Evolutionary conservation across 2,113 vertebrate genomes (phyloP).

Genomic region (Chloropsis cyanopogon): DNA sequence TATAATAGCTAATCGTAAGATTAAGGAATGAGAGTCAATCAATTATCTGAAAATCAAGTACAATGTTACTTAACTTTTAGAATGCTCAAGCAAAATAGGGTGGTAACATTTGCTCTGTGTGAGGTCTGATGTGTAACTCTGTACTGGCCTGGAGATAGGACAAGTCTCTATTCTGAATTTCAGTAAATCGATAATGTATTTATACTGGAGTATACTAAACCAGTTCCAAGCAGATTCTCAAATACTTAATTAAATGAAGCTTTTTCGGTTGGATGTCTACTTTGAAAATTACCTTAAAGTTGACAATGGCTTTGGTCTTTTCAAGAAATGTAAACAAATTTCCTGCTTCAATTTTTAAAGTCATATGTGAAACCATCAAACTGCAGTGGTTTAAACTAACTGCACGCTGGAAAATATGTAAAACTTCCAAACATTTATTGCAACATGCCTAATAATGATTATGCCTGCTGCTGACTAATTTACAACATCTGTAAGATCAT

Average conservation of each 20-base stretch:
- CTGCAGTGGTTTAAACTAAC: conserved; percentile 66
- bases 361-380: conserved; percentile 61
- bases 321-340: conserved; percentile 68
- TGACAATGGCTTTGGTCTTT: conserved; percentile 62
- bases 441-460: conserved; percentile 69
- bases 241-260: conserved; percentile 48
- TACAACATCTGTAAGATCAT: conserved; percentile 75
- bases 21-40: conserved; percentile 88
- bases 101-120: conserved; percentile 90
- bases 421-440: conserved; percentile 71
- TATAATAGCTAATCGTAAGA: conserved; percentile 83
- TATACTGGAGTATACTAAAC: conserved; percentile 87
- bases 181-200: conserved; percentile 85
- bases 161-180: conserved; percentile 88
- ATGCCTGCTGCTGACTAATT: conserved; percentile 73
- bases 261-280: conserved; percentile 5
- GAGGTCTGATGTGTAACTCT: conserved; percentile 94
- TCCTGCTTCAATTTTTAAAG: conserved; percentile 67
- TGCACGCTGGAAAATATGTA: conserved; percentile 69
- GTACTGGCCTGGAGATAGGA: conserved; percentile 90
- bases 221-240: conserved; percentile 72
- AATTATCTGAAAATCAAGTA: conserved; percentile 93
- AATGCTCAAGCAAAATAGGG: conserved; percentile 77
- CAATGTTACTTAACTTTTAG: conserved; percentile 83
- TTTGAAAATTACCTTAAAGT: conserved; percentile 38